Conservation (phyloP, 2,888 invertebrate species). For the Ochropacha duplaris region DNA sequence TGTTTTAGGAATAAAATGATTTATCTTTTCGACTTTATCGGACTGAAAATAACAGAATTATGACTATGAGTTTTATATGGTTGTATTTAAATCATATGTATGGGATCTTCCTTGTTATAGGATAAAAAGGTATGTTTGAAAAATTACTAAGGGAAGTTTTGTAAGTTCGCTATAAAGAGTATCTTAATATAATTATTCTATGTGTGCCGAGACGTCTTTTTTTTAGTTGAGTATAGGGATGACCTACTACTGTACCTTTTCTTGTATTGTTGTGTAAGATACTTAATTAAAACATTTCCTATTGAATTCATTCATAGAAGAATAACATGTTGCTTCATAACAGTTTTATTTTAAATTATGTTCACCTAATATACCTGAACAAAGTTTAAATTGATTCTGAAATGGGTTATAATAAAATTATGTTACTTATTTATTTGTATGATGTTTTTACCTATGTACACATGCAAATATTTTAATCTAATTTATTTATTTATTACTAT, state of each 20-base stretch:
- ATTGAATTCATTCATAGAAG: too few species aligned
- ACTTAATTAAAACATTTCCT: too few species aligned
- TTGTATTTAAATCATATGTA: constrained; percentile 47
- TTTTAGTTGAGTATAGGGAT: neutral
- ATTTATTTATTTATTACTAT: too few species aligned
- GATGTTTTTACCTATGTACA: too few species aligned
- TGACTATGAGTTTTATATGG: constrained; percentile 40
- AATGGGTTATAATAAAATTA: too few species aligned
- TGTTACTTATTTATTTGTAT: too few species aligned
- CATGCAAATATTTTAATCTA: too few species aligned
- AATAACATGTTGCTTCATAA: too few species aligned
- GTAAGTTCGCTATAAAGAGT: neutral
- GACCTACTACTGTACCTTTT: neutral
- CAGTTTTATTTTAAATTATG: too few species aligned
- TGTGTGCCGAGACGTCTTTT: neutral
- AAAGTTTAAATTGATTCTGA: too few species aligned
- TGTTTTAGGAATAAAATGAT: constrained; percentile 53
- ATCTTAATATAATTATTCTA: neutral
- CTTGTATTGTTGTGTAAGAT: too few species aligned
- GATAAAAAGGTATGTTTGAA: constrained; percentile 24
- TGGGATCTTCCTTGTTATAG: constrained; percentile 23
- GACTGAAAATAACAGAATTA: constrained; percentile 35
- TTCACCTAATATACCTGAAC: too few species aligned
- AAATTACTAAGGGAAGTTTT: constrained; percentile 1
- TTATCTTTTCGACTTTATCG: constrained; percentile 43